Conservation (phyloP, 2,888 invertebrate species). For the Sarcophaga caerulescens region DNA sequence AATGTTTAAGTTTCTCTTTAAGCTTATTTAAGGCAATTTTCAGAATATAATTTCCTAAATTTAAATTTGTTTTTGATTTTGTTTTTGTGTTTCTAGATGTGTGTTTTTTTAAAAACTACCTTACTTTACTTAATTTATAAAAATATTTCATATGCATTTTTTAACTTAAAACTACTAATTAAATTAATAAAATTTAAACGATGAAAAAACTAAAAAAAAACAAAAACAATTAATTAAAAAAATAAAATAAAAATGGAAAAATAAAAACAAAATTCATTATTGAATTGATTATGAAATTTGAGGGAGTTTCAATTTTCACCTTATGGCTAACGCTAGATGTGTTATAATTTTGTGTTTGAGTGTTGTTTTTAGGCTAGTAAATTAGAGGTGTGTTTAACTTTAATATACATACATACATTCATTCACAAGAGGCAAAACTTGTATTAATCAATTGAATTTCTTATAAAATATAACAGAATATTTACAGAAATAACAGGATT, state of each 20-base stretch:
- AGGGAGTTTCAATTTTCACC: neutral
- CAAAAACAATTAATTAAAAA: neutral
- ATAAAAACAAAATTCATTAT: neutral
- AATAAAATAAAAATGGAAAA: neutral
- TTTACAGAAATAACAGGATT: neutral
- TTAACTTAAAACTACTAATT: constrained; percentile 29
- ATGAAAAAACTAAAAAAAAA: constrained; percentile 20
- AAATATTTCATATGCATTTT: neutral
- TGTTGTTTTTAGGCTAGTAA: neutral
- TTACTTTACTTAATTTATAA: neutral
- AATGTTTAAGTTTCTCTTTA: neutral
- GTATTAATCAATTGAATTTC: too few relatives aligned
- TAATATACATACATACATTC: too few relatives aligned
- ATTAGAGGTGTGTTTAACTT: neutral
- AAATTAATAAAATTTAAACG: neutral
- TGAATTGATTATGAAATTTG: neutral
- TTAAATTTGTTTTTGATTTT: neutral
- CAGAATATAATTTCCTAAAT: neutral
- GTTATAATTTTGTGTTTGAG: neutral
- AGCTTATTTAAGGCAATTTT: constrained; percentile 53
- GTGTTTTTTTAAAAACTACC: neutral
- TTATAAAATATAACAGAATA: neutral
- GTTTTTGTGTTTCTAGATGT: neutral
- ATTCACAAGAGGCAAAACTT: constrained; percentile 15
- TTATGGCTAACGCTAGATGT: neutral